Evolutionary conservation across 64 coral and sea anemone genomes (phyloP).

Genomic region (Montipora foliosa): DNA sequence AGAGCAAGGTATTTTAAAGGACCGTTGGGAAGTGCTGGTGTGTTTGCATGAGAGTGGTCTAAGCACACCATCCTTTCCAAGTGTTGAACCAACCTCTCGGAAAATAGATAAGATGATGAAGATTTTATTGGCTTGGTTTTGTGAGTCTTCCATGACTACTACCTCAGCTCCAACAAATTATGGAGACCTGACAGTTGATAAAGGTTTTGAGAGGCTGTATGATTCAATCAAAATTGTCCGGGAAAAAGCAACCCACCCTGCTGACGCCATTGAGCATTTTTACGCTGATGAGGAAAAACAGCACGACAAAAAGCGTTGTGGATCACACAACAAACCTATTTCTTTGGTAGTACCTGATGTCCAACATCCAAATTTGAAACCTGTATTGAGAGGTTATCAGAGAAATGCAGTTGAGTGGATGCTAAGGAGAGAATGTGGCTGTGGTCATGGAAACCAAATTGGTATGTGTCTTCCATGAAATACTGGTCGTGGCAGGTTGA

Average conservation of each 20-base stretch:
- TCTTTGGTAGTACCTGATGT: constrained; percentile 2
- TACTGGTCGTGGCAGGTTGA: background rate
- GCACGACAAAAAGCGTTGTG: background rate
- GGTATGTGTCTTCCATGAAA: background rate
- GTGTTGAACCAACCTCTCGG: constrained; percentile 56
- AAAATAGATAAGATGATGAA: constrained; percentile 80
- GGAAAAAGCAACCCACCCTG: background rate
- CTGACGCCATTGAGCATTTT: background rate
- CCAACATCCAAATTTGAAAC: constrained; percentile 83
- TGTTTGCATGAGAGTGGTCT: constrained; percentile 73
- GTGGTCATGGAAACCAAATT: background rate
- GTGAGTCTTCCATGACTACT: background rate
- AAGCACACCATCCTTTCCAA: constrained; percentile 66
- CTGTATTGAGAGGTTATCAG: constrained; percentile 83
- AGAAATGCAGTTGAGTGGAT: constrained; percentile 85
- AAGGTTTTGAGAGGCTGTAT: constrained; percentile 72
- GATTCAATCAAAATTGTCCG: constrained; percentile 69
- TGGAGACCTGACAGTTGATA: background rate
- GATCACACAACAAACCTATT: background rate
- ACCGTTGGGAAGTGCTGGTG: constrained; percentile 69
- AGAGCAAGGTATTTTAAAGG: constrained; percentile 25
- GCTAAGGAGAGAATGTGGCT: constrained; percentile 62
- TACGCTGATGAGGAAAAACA: background rate
- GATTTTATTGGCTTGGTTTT: constrained; percentile 72
- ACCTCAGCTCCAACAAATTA: background rate